A percentile compares a stretch with the other conserved stretches of the same genome.
Conservation (phyloP, 2,888 invertebrate species). For the Sisyra nigra region DNA sequence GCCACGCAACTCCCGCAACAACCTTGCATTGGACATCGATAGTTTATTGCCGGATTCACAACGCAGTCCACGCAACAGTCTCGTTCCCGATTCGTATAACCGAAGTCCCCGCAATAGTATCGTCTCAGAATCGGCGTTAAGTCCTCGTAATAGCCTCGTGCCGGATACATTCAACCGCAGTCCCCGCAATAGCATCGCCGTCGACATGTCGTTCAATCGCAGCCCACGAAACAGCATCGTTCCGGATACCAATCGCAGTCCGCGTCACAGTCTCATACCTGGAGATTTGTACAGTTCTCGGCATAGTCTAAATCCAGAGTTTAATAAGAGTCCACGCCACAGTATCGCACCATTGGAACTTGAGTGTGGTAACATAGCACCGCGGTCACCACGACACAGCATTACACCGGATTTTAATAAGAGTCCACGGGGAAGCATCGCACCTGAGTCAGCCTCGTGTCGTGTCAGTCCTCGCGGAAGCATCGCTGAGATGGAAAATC, state of each 20-base stretch:
- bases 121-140: constrained; percentile 31
- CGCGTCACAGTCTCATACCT: constrained; percentile 45
- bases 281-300: constrained; percentile 34
- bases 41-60: constrained; percentile 38
- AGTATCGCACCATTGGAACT: constrained; percentile 41
- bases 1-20: constrained; percentile 31
- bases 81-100: constrained; percentile 20
- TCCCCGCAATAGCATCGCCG: constrained; percentile 33
- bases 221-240: constrained; percentile 40
- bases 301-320: constrained; percentile 33
- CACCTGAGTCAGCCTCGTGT: constrained; percentile 34
- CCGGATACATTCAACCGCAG: constrained; percentile 29
- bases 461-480: constrained; percentile 39
- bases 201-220: constrained; percentile 30
- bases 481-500: constrained; percentile 29
- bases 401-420: constrained; percentile 30
- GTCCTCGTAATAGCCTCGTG: constrained; percentile 33
- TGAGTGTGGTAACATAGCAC: constrained; percentile 33
- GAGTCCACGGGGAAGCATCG: constrained; percentile 41
- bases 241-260: constrained; percentile 31
- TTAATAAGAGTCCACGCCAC: constrained; percentile 32
- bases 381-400: constrained; percentile 42
- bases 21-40: constrained; percentile 43
- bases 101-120: constrained; percentile 40
- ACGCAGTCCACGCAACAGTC: constrained; percentile 36